Evolutionary conservation across 1,140 invertebrate genomes (phyloP).

Genomic region (Hycleus phaleratus): DNA sequence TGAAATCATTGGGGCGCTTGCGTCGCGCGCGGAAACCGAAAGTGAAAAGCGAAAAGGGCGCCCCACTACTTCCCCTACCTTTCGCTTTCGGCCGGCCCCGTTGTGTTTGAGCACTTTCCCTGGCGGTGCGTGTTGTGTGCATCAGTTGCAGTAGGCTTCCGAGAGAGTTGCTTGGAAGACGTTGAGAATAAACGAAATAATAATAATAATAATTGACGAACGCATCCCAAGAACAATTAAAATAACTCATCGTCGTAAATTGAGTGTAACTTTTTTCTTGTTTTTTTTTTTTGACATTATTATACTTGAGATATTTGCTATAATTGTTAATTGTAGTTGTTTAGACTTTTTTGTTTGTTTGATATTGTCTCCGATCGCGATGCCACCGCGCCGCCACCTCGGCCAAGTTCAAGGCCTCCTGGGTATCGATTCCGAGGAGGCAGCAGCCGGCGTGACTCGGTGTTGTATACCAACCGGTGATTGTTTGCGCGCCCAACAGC

Average conservation of each 20-base stretch:
- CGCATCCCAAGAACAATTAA: not conserved
- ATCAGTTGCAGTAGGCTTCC: slow-evolving; percentile 35
- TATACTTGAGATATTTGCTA: too few species aligned
- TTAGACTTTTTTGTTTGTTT: not conserved
- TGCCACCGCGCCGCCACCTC: slow-evolving; percentile 37
- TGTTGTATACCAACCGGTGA: slow-evolving; percentile 78
- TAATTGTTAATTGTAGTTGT: not conserved
- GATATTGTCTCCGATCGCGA: slow-evolving; percentile 1
- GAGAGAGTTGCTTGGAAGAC: slow-evolving; percentile 34
- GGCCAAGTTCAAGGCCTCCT: slow-evolving; percentile 37
- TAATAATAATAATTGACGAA: too few species aligned
- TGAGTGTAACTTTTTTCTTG: too few species aligned
- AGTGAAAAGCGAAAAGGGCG: slow-evolving; percentile 37
- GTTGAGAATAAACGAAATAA: not conserved
- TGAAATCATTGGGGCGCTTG: slow-evolving; percentile 32
- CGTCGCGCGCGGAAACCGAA: slow-evolving; percentile 38
- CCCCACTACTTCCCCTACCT: slow-evolving; percentile 35
- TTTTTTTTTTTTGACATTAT: too few species aligned
- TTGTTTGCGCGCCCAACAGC: slow-evolving; percentile 56
- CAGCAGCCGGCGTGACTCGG: slow-evolving; percentile 46
- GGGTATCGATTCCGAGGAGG: slow-evolving; percentile 26
- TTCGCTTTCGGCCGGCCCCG: slow-evolving; percentile 36
- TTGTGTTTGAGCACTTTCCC: slow-evolving; percentile 30
- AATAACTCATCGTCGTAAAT: too few species aligned
- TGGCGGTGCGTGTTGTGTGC: slow-evolving; percentile 11